Conservation (phyloP, 2,888 invertebrate genomes). For the Osmoderma eremita region DNA sequence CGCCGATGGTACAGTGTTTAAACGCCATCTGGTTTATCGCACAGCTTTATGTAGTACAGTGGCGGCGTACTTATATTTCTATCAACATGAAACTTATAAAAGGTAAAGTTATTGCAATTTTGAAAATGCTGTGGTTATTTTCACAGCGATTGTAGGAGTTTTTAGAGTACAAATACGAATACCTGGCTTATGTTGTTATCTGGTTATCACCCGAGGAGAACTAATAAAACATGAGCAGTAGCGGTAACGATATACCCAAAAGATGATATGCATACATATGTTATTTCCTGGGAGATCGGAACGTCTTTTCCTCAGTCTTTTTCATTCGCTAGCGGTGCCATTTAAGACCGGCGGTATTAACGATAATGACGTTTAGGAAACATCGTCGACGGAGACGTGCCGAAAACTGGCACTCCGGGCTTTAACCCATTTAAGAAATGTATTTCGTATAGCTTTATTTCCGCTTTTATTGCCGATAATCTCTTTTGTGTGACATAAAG, state of each 20-base stretch:
- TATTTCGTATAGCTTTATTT: slow-evolving; percentile 35
- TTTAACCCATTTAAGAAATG: slow-evolving; percentile 34
- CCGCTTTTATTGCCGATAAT: slow-evolving; percentile 34
- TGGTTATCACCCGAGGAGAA: no score
- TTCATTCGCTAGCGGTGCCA: slow-evolving; percentile 2
- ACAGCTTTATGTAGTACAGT: no score
- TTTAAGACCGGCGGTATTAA: slow-evolving; percentile 19
- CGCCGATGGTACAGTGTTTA: no score
- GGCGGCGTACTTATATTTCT: no score
- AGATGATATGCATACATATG: slow-evolving; percentile 4
- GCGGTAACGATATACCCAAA: no score
- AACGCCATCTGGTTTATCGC: no score
- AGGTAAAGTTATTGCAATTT: no score
- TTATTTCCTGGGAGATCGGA: slow-evolving; percentile 8
- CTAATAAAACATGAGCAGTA: not conserved
- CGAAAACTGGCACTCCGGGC: slow-evolving; percentile 23
- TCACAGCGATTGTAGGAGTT: no score
- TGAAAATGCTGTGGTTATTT: no score
- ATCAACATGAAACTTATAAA: no score
- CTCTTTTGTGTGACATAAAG: slow-evolving; percentile 25
- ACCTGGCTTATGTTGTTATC: no score
- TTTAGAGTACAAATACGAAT: no score
- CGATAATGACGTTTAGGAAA: slow-evolving; percentile 29
- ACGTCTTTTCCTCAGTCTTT: slow-evolving; percentile 20
- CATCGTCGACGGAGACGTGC: slow-evolving; percentile 28